A percentile compares a stretch with the other conserved stretches of the same genome.
Conservation (phyloP, 2,113 vertebrate species). For the Xiphophorus maculatus region DNA sequence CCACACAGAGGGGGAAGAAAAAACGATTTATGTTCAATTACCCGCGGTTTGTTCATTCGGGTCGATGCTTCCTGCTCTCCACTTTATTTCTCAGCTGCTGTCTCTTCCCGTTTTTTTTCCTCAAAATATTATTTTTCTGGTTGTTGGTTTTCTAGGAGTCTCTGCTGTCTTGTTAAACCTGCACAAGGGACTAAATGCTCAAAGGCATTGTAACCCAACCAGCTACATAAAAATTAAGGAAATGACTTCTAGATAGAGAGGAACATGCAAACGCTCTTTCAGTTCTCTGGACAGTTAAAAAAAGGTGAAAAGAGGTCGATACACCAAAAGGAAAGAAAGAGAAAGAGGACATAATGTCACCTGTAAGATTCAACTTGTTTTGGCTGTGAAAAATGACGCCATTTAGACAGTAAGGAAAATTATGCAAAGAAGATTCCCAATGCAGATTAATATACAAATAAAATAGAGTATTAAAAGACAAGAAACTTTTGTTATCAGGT, state of each 20-base stretch:
- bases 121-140: neutral
- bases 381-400: too few species aligned
- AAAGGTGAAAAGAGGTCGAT: too few species aligned
- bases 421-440: neutral
- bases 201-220: neutral
- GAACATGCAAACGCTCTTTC: conserved; percentile 39
- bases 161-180: neutral
- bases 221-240: neutral
- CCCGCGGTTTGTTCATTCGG: conserved; percentile 27
- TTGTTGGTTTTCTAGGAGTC: neutral
- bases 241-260: neutral
- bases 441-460: too few species aligned
- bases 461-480: too few species aligned
- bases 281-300: conserved; percentile 30
- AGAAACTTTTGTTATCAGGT: too few species aligned
- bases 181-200: neutral
- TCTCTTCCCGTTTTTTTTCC: neutral
- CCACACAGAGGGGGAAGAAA: conserved; percentile 13
- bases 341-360: neutral
- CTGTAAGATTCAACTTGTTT: too few species aligned
- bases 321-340: neutral
- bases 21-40: conserved; percentile 49
- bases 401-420: neutral
- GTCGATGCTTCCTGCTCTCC: conserved; percentile 2
- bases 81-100: conserved; percentile 15